A percentile compares a stretch with the other conserved stretches of the same genome.
Evolutionary conservation across 2,797 vertebrate genomes (phyloP).

Genomic region (Scleropages formosus): DNA sequence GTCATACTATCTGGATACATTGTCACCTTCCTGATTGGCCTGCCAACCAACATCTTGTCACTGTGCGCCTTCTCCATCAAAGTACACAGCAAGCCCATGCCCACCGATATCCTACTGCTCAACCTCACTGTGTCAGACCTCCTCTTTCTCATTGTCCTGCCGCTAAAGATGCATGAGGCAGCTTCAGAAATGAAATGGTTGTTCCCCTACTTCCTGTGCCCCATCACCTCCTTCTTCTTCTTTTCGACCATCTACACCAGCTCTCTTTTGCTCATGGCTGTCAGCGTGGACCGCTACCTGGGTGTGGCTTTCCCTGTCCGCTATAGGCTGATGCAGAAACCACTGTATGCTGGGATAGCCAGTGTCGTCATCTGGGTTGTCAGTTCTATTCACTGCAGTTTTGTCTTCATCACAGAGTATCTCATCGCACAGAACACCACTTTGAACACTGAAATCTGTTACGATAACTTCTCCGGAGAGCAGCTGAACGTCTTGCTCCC

Average conservation of each 20-base stretch:
- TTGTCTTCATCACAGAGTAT: slow-evolving; percentile 44
- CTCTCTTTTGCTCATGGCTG: slow-evolving; percentile 72
- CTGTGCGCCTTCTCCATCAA: slow-evolving; percentile 65
- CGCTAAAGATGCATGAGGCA: slow-evolving; percentile 74
- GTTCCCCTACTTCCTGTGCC: slow-evolving; percentile 59
- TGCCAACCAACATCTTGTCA: slow-evolving; percentile 74
- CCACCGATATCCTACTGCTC: slow-evolving; percentile 70
- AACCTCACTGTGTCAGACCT: slow-evolving; percentile 75
- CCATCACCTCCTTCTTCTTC: slow-evolving; percentile 67
- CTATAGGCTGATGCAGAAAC: slow-evolving; percentile 58
- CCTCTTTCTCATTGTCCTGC: slow-evolving; percentile 71
- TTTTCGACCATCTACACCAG: slow-evolving; percentile 81
- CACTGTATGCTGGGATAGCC: slow-evolving; percentile 39
- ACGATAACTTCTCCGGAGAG: slow-evolving; percentile 59
- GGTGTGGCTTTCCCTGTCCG: slow-evolving; percentile 66
- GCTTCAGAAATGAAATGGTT: slow-evolving; percentile 55
- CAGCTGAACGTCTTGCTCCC: slow-evolving; percentile 59
- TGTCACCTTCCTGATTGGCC: slow-evolving; percentile 66
- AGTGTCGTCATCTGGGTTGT: slow-evolving; percentile 54
- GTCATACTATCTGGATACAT: slow-evolving; percentile 63
- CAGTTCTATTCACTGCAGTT: slow-evolving; percentile 50
- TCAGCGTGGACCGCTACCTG: slow-evolving; percentile 76
- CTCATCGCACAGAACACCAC: slow-evolving; percentile 27
- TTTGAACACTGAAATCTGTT: slow-evolving; percentile 52
- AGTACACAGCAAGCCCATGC: slow-evolving; percentile 52